Base-by-base conservation (phyloP, 2,113 vertebrate genomes). In the Gobius niger region DNA sequence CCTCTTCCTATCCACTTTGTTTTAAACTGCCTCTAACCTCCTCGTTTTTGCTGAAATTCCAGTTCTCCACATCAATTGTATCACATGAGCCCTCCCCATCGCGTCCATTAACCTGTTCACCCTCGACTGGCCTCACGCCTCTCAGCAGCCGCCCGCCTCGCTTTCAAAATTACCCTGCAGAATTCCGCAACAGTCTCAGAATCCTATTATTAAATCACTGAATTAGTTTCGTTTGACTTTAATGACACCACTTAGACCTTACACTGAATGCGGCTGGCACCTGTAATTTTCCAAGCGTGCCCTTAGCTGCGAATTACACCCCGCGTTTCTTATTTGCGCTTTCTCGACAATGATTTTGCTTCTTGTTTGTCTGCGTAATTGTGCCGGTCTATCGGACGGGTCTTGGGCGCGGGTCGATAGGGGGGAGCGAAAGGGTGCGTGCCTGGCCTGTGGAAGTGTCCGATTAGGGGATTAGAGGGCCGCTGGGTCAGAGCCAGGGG, bases 221-320 rank as follows among this genome's bases (percentile, higher is more conserved):
- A 87, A 90, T 90, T 87, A 87, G 87, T 62, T 70, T 63, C 82
- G 82, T 90, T 88, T 77, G 74, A 67, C 72, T 60, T 44, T 89
- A 90, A 90, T 85, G 75, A 76, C 73, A 46, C 76, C 82, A 84
- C 81, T 82, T 82, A 81, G 65, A 67, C 73, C 76, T 67, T 11
- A 46, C 75, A 75, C 82, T 82, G 76, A 67, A 74, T 82, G 59
- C 82, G 47, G 64, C 67, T 65, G 83, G 73, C 85, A 85, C 82
- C 78, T 87, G 82, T 82, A 83, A 89, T 88, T 82, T 56, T 79
- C 59, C 77, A 74, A 67, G 69, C 56, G 60, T 79, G 78, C 65
- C 73, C 72, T 82, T 86, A 81, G 76, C 72, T 77, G 75, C 68
- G 81, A 81, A 88, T 87, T 73, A 78, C 66, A 80, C 76, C 67